Evolutionary conservation across 2,888 invertebrate species (phyloP), one percentile per base, ranked within the genome.

Genomic region (Dendrolimus houi): DNA sequence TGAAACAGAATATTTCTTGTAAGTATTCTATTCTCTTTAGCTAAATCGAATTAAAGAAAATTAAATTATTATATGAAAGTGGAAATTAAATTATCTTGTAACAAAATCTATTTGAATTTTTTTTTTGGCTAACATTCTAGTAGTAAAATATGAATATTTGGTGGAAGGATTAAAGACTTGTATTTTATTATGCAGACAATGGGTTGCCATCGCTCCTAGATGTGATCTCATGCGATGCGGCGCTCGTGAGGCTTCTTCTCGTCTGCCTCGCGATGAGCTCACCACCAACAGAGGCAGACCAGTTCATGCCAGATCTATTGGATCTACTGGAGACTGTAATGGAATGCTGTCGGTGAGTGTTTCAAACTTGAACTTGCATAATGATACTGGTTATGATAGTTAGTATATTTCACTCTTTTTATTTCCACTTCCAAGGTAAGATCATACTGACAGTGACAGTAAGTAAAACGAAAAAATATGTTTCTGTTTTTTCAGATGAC

Each of bases 171-270:
- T 29, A 3, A 29, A 29, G 29, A 29, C 47, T 9, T 58, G 7
- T 17, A 9, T 56, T 41, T 61, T 63, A 54, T 56, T 14, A 68
- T 61, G 6, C 62, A 85, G 89, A 77, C 1, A 82, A 85, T 58
- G 90, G 91, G 10, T 70, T 93, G 42, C 96, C 96, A 0, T 94
- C 94, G 1, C 86, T 96, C 0, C 92, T 94, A 77, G 95, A 95
- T 62, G 92, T 96, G 52, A 93, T 95, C 67, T 92, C 96, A 12
- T 91, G 96, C 68, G 96, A 96, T 74, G 92, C 95, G 1, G 93
- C 96, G 0, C 84, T 96, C 52, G 95, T 95, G 12, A 94, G 96
- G 73, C 29, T 29, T 6, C 91, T 96, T 53, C 94, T 95, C 70
- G 92, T 94, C 53, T 90, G 91, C 17, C 81, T 94, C 57, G 77